A percentile compares a stretch with the other conserved stretches of the same genome.
phyloP scores from a whole-genome alignment of 1,140 invertebrate species.

The Drosophila obscura region DNA sequence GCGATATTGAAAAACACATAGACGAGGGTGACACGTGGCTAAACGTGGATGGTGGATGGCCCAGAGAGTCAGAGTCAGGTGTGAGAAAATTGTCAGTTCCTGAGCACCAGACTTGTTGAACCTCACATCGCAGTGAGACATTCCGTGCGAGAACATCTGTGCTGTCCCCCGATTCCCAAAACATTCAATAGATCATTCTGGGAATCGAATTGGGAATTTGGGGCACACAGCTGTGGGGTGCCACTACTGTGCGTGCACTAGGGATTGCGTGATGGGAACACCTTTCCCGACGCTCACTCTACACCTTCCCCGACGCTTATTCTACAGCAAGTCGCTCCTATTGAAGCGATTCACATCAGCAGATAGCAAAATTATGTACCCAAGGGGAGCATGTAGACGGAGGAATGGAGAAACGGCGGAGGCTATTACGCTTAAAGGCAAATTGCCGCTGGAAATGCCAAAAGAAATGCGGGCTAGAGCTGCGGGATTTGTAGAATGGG shows the following conservation, averaged over 20 bases:
- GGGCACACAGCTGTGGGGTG: slow-evolving; percentile 32
- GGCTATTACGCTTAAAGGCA: slow-evolving; percentile 19
- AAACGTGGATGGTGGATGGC: neutral
- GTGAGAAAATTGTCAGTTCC: slow-evolving; percentile 15
- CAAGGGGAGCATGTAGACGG: slow-evolving; percentile 11
- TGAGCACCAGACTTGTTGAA: slow-evolving; percentile 38
- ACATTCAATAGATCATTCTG: slow-evolving; percentile 25
- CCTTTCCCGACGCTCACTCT: slow-evolving; percentile 4
- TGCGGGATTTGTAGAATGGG: slow-evolving; percentile 3
- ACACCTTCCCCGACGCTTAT: slow-evolving; percentile 10
- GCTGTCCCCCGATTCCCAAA: slow-evolving; percentile 14
- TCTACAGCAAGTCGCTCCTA: slow-evolving; percentile 1
- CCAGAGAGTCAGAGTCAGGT: slow-evolving; percentile 16
- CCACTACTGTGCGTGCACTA: slow-evolving; percentile 25
- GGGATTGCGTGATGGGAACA: slow-evolving; percentile 49
- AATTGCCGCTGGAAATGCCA: slow-evolving; percentile 51
- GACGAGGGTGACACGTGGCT: slow-evolving; percentile 31
- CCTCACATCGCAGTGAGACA: slow-evolving; percentile 9
- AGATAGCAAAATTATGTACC: slow-evolving; percentile 66
- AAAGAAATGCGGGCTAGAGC: slow-evolving; percentile 36
- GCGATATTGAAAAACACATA: slow-evolving; percentile 47
- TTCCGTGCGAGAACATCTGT: slow-evolving; percentile 28
- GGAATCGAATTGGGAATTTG: slow-evolving; percentile 27
- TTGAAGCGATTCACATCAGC: slow-evolving; percentile 44
- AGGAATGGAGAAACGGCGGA: neutral